Evolutionary conservation across 2,113 vertebrate species (phyloP).

Genomic region (Melozone crissalis): DNA sequence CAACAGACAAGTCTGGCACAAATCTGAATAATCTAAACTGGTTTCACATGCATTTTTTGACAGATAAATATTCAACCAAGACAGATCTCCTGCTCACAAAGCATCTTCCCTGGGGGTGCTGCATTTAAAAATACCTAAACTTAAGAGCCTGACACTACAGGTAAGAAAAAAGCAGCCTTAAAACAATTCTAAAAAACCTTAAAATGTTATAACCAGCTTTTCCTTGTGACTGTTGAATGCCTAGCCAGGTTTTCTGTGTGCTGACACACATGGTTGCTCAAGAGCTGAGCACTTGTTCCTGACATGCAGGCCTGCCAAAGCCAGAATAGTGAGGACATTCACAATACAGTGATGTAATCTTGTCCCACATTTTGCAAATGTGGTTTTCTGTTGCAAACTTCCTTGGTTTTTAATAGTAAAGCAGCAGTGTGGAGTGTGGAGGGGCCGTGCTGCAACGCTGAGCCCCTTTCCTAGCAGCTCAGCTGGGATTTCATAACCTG

Average conservation of each 20-base stretch:
- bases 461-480: slow-evolving; percentile 4
- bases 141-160: neutral
- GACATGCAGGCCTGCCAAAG: neutral
- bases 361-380: slow-evolving; percentile 36
- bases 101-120: neutral
- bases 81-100: neutral
- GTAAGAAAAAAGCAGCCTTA: neutral
- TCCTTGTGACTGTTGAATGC: neutral
- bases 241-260: neutral
- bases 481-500: slow-evolving; percentile 31
- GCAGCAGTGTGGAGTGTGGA: neutral
- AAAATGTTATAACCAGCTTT: neutral
- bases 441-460: neutral
- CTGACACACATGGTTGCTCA: slow-evolving; percentile 47
- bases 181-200: neutral
- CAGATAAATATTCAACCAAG: neutral
- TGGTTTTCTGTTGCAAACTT: slow-evolving; percentile 30
- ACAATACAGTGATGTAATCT: slow-evolving; percentile 52
- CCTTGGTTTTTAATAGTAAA: slow-evolving; percentile 19
- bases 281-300: slow-evolving; percentile 39
- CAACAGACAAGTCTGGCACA: neutral
- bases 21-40: neutral
- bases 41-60: neutral
- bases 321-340: neutral
- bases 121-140: neutral